Evolutionary conservation across 2,113 vertebrate species (phyloP), one percentile per base, ranked within the genome.

Genomic region (Anser cygnoides): DNA sequence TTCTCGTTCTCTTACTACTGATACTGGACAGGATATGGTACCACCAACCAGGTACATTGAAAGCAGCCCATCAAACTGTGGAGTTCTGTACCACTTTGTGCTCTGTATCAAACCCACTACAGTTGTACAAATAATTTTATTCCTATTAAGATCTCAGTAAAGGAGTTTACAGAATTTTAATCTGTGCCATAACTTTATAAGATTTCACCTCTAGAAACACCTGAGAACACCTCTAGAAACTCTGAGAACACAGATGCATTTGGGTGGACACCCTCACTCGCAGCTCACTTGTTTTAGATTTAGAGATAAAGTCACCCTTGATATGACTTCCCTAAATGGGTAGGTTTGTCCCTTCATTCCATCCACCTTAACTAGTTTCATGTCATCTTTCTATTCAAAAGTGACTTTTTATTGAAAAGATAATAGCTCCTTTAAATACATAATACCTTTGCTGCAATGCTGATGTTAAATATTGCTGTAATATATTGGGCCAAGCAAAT

Each of bases 401-500:
- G 19, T 21, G 21, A 50, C 20, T 90, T 18, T 43, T 59, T 12
- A 37, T 23, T 76, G 33, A 72, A 78, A 91, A 88, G 12, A 55
- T 91, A 93, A 72, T 46, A 67, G 13, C 9, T 67, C 25, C 71
- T 93, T 77, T 76, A 92, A 70, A 22, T 63, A 37, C 55, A 20
- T 67, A 2, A 3, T 77, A 44, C 68, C 54, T 82, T 76, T 88
- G 39, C 73, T 89, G 19, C 55, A 81, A 71, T 79, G 78, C 65
- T 93, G 71, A 93, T 88, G 93, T 62, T 80, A 95, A 90, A 70
- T 7, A 41, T 84, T 85, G 77, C 73, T 90, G 76, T 89, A 79
- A 67, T 67, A 19, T 43, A 49, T 55, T 72, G 62, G 35, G 90
- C 81, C 95, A 97, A 96, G 82, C 67, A 95, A 85, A 94, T 91